Percentiles rank a stretch among this genome's conserved stretches.
Evolutionary conservation across 1,140 invertebrate species (phyloP).

Genomic region (Leptinotarsa defecta): DNA sequence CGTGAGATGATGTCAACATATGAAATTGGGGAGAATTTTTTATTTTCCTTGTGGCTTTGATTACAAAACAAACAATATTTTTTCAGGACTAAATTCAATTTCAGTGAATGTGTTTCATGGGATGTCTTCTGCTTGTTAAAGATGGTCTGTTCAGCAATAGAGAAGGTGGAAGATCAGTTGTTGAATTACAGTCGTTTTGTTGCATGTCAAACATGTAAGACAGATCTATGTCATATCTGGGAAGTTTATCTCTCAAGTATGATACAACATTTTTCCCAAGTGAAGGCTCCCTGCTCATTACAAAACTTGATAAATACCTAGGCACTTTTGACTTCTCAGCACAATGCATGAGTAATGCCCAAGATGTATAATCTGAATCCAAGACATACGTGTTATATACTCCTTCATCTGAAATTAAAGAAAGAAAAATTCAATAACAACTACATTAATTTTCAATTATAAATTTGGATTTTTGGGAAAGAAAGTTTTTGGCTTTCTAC

Average conservation of each 20-base stretch:
- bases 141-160: slow-evolving; percentile 40
- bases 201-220: slow-evolving; percentile 81
- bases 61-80: too few relatives aligned
- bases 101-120: slow-evolving; percentile 50
- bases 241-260: slow-evolving; percentile 64
- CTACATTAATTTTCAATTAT: too few relatives aligned
- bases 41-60: too few relatives aligned
- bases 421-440: background rate
- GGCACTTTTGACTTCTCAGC: slow-evolving; percentile 80
- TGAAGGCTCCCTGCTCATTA: slow-evolving; percentile 69
- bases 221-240: slow-evolving; percentile 77
- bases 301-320: slow-evolving; percentile 81
- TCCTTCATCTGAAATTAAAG: slow-evolving; percentile 73
- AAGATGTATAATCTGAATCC: slow-evolving; percentile 80
- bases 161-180: slow-evolving; percentile 42
- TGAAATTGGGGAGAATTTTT: too few relatives aligned
- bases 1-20: too few relatives aligned
- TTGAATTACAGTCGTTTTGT: slow-evolving; percentile 66
- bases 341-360: slow-evolving; percentile 82
- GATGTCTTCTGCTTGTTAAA: slow-evolving; percentile 45
- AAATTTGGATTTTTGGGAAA: too few relatives aligned
- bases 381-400: slow-evolving; percentile 85
- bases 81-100: slow-evolving; percentile 3
- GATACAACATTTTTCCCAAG: slow-evolving; percentile 65
- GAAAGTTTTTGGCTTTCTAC: too few relatives aligned